Conservation (phyloP, 2,113 vertebrate species). For the Cyanocitta stelleri region DNA sequence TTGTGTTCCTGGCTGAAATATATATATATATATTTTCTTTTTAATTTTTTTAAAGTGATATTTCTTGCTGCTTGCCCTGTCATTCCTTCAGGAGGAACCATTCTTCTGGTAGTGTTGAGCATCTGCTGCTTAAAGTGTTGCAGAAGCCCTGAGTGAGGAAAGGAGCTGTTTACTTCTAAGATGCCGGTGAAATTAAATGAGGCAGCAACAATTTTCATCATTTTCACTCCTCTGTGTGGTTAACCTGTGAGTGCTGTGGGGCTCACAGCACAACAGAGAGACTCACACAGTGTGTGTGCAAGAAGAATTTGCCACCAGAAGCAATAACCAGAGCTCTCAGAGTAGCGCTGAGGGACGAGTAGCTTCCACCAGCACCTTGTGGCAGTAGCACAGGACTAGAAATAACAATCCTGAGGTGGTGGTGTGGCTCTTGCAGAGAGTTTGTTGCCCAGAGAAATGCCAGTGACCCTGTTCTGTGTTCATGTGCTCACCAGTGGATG, state of each 20-base stretch:
- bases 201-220: background rate
- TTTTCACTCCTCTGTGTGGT: background rate
- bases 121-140: background rate
- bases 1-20: background rate
- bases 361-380: background rate
- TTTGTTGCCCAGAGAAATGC: background rate
- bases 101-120: background rate
- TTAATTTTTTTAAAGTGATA: background rate
- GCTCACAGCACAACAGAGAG: background rate
- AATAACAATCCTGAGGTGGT: background rate
- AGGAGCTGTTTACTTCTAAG: background rate
- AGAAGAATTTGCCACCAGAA: background rate
- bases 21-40: too few species aligned
- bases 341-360: rapidly evolving
- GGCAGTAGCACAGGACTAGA: background rate
- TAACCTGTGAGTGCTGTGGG: background rate
- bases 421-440: background rate
- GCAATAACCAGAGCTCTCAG: background rate
- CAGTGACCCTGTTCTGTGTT: background rate
- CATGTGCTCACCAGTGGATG: background rate
- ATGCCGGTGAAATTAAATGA: background rate
- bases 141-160: background rate
- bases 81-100: background rate
- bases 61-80: background rate
- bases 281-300: background rate